Conservation (phyloP, 2,113 vertebrate genomes). For the Pteruthius melanotis region DNA sequence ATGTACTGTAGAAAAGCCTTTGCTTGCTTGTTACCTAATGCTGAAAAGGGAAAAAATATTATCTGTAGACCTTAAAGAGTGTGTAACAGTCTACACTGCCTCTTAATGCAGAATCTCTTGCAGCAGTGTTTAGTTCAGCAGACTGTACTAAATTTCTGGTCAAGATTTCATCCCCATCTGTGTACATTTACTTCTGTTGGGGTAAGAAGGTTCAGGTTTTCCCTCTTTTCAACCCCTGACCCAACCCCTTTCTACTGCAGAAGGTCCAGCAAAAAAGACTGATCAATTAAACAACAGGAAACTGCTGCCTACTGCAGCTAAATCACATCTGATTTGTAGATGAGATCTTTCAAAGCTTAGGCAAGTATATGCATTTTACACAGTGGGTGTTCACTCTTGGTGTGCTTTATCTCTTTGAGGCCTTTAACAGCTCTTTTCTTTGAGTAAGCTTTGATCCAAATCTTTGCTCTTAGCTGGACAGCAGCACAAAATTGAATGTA, state of each 20-base stretch:
- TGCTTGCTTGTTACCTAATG: background rate
- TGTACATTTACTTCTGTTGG: background rate
- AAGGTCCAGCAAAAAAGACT: background rate
- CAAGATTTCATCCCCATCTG: background rate
- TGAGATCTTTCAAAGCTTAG: background rate
- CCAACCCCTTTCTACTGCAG: background rate
- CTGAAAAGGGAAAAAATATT: background rate
- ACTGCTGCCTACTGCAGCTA: background rate
- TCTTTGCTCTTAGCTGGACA: background rate
- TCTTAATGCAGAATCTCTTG: background rate
- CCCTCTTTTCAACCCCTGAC: background rate
- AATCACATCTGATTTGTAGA: background rate
- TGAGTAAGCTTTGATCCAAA: background rate
- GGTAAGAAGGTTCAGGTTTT: background rate
- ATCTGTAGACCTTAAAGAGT: background rate
- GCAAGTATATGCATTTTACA: background rate
- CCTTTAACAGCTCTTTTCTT: background rate
- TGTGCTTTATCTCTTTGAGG: background rate
- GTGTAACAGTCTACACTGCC: background rate
- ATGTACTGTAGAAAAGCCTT: background rate
- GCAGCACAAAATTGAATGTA: background rate
- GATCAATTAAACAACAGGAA: background rate
- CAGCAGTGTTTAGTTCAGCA: background rate
- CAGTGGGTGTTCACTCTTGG: rapidly evolving
- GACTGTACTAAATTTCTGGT: background rate